Evolutionary conservation across 2,888 invertebrate genomes (phyloP), one percentile per base, ranked within the genome.

Genomic region (Ophion ellenae): DNA sequence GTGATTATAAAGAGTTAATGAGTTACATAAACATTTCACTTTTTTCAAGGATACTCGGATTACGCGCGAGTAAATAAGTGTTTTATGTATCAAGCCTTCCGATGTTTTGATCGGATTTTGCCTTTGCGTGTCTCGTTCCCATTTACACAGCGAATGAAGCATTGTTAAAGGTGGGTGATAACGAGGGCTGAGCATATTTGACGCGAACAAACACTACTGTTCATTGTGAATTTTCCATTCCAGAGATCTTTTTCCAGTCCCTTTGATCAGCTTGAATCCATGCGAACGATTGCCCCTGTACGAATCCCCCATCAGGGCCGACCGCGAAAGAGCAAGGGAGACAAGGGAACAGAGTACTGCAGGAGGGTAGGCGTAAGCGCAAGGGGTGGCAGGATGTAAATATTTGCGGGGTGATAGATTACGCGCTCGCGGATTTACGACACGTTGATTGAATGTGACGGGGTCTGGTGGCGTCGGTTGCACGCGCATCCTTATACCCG

Each of bases 371-470:
- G 57, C 45, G 14, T n/a, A 59, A 66, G 47, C 59, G 66, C 71
- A 4, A 45, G 63, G 77, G 45, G 75, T 64, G 70, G 75, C 71
- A 73, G 81, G 85, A 84, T 88, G 90, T 89, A 90, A 90, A 90
- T 90, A 90, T 90, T 90, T 90, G 87, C 86, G 83, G 84, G 86
- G 88, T 90, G 89, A 91, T 90, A 90, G 91, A 91, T 91, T 89
- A 89, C 89, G 82, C 86, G 87, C 84, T 69, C 85, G 71, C 73
- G 89, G 87, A 90, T 90, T 91, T 90, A 91, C 89, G 90, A 89
- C 89, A 88, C 89, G 88, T 89, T 90, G 91, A 91, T 91, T 91
- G 91, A 91, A 91, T 90, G 89, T 89, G 88, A 88, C 88, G 85
- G 83, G 87, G 77, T 70, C 71, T 47, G 81, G 63, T 81, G 63